These are phyloP conservation scores for Myripristis jacobus DNA, from an alignment of 2,797 vertebrate genomes.

Conservation along the genomic window DNA sequence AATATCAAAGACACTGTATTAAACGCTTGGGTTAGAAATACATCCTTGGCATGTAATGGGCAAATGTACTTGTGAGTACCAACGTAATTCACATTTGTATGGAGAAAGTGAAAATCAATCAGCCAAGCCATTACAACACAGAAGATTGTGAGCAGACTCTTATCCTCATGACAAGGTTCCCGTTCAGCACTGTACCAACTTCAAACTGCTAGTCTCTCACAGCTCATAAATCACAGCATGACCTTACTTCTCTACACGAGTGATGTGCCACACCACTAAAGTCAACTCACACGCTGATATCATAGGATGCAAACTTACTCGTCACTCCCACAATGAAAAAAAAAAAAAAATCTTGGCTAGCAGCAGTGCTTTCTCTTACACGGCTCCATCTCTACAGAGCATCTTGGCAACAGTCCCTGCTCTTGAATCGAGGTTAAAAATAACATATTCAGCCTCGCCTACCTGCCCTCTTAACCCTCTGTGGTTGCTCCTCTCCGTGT, in stretches of 20 bases:
- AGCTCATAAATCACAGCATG: slow-evolving; percentile 10
- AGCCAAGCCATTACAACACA: no score
- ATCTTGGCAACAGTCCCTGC: background rate
- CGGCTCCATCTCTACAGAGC: background rate
- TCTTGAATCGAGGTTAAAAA: background rate
- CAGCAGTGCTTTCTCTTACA: background rate
- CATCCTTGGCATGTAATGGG: background rate
- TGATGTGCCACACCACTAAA: background rate
- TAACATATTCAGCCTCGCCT: background rate
- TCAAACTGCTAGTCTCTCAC: background rate
- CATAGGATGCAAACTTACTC: background rate
- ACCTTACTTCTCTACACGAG: slow-evolving; percentile 2
- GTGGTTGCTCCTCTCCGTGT: slow-evolving; percentile 6
- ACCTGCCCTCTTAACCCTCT: slow-evolving; percentile 26
- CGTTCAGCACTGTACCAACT: slow-evolving; percentile 1
- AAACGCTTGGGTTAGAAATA: background rate
- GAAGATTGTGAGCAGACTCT: no score
- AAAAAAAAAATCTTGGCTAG: background rate
- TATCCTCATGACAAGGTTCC: background rate
- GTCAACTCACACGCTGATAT: background rate
- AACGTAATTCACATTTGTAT: background rate
- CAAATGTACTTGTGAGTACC: background rate
- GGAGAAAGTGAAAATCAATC: background rate
- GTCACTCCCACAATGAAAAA: background rate
- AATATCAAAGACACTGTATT: background rate